These are phyloP conservation scores for Platypus cylindrus DNA, from an alignment of 2,888 invertebrate species.

Conservation along the genomic window DNA sequence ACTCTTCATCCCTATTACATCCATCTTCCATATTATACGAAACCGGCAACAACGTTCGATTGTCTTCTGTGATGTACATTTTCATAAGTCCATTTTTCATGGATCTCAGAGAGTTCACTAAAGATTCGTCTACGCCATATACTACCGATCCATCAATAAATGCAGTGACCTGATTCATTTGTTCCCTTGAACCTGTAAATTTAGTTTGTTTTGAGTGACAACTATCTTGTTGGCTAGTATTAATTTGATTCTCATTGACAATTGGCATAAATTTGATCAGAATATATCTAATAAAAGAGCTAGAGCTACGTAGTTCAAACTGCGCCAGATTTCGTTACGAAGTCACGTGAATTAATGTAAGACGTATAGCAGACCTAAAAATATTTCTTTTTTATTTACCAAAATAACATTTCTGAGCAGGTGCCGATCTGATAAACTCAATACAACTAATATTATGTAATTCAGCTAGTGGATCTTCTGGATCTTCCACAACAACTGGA, in stretches of 20 bases:
- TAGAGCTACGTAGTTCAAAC: too few relatives aligned
- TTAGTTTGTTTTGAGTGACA: too few relatives aligned
- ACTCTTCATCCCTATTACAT: slow-evolving; percentile 60
- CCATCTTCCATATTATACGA: slow-evolving; percentile 61
- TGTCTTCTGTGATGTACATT: slow-evolving; percentile 51
- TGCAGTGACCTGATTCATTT: slow-evolving; percentile 69
- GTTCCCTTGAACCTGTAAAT: slow-evolving; percentile 68
- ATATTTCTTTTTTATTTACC: slow-evolving; percentile 7
- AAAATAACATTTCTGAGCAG: slow-evolving; percentile 62
- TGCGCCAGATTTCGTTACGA: too few relatives aligned
- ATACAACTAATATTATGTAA: slow-evolving; percentile 62
- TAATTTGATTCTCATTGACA: too few relatives aligned
- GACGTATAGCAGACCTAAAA: background rate
- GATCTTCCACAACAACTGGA: slow-evolving; percentile 53
- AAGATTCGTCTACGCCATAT: slow-evolving; percentile 52
- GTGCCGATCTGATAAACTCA: slow-evolving; percentile 75
- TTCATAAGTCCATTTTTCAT: slow-evolving; percentile 46
- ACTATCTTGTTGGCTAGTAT: too few relatives aligned
- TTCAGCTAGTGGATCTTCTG: slow-evolving; percentile 54
- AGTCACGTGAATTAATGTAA: background rate
- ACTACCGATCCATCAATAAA: slow-evolving; percentile 77
- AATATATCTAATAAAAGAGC: too few relatives aligned
- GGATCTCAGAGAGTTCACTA: slow-evolving; percentile 40
- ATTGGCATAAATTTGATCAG: too few relatives aligned
- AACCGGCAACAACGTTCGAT: slow-evolving; percentile 55